These are phyloP conservation scores for Macrostomum lignano DNA, from an alignment of 1,140 invertebrate species.

Conservation along the genomic window DNA sequence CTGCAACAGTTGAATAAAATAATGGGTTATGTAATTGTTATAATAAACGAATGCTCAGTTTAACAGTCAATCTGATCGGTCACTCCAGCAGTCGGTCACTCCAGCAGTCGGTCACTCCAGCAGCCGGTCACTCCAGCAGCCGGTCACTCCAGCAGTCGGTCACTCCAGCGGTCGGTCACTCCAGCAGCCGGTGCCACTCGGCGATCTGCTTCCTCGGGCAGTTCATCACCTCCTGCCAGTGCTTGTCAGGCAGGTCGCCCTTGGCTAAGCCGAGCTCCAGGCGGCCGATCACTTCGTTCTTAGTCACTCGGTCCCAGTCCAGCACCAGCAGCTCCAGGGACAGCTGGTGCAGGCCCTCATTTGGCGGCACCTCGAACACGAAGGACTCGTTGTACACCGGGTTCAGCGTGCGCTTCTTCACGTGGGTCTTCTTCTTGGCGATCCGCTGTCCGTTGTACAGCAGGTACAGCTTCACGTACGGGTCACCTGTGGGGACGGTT, in stretches of 20 bases:
- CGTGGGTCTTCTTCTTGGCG: slow-evolving; percentile 92
- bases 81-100: too few relatives aligned
- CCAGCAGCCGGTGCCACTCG: slow-evolving; percentile 81
- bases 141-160: too few relatives aligned
- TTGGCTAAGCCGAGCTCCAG: slow-evolving; percentile 51
- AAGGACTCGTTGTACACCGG: slow-evolving; percentile 94
- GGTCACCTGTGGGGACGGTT: slow-evolving; percentile 34
- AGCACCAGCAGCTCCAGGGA: slow-evolving; percentile 66
- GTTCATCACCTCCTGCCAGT: slow-evolving; percentile 81
- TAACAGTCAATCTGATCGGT: too few relatives aligned
- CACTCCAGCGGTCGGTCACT: slow-evolving; percentile 41
- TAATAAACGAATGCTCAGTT: too few relatives aligned
- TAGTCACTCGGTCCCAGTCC: slow-evolving; percentile 85
- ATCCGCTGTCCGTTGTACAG: slow-evolving; percentile 82
- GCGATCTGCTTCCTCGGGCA: slow-evolving; percentile 84
- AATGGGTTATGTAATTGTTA: too few relatives aligned
- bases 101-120: too few relatives aligned
- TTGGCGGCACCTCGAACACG: slow-evolving; percentile 35
- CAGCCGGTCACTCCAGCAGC: too few relatives aligned
- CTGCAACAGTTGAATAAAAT: too few relatives aligned
- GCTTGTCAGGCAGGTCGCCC: slow-evolving; percentile 48
- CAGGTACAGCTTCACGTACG: slow-evolving; percentile 75
- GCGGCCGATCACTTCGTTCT: slow-evolving; percentile 83
- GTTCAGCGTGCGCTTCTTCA: slow-evolving; percentile 81
- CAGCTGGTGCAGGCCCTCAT: slow-evolving; percentile 54